Conservation (phyloP, 1,140 invertebrate genomes). For the Micrasema longulum region DNA sequence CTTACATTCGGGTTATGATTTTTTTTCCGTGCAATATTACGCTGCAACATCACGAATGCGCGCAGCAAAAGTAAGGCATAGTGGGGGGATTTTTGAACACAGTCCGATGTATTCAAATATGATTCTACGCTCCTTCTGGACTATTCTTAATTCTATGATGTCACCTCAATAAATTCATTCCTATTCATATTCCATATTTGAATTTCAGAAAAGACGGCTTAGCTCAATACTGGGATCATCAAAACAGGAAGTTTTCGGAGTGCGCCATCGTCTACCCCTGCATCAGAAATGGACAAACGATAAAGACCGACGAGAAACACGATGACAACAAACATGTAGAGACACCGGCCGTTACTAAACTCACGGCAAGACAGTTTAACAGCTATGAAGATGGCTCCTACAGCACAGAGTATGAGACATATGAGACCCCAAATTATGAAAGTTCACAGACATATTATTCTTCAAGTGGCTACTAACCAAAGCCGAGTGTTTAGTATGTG, state of each 20-base stretch:
- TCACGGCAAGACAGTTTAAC: slow-evolving; percentile 25
- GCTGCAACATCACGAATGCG: too few relatives aligned
- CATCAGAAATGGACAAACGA: slow-evolving; percentile 19
- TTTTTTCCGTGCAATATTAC: too few relatives aligned
- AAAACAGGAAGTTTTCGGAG: slow-evolving; percentile 38
- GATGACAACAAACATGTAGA: background rate
- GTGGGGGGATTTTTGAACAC: too few relatives aligned
- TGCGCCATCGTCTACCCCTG: slow-evolving; percentile 46
- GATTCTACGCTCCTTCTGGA: too few relatives aligned
- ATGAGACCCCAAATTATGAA: slow-evolving; percentile 6
- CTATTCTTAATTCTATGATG: too few relatives aligned
- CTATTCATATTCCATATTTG: too few relatives aligned
- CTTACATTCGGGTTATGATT: too few relatives aligned
- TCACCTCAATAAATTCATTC: too few relatives aligned
- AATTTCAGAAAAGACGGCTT: slow-evolving; percentile 40
- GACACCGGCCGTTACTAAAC: slow-evolving; percentile 6
- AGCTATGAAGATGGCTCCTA: slow-evolving; percentile 9
- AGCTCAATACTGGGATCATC: slow-evolving; percentile 50
- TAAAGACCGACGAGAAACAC: slow-evolving; percentile 18
- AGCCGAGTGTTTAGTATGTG: too few relatives aligned
- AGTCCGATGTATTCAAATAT: too few relatives aligned
- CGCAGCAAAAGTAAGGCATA: too few relatives aligned
- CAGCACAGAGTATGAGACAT: slow-evolving; percentile 36
- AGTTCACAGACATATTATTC: slow-evolving; percentile 17
- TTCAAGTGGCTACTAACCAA: slow-evolving; percentile 11